Conservation (phyloP, 2,113 vertebrate genomes). For the Pseudorhombus dupliciocellatus region DNA sequence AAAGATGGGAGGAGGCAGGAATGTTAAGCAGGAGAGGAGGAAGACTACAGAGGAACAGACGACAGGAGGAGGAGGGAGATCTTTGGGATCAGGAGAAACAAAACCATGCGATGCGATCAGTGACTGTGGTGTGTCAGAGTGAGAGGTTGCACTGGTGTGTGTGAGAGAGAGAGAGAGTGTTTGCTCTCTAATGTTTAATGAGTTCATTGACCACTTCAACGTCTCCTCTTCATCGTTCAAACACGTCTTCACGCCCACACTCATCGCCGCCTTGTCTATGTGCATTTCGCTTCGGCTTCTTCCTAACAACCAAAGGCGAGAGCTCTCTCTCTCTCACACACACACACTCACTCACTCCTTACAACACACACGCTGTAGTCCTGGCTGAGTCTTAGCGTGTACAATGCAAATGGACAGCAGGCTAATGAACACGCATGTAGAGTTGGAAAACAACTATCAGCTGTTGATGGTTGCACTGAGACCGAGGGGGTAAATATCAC, state of each 20-base stretch:
- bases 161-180: background rate
- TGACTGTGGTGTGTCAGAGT: constrained; percentile 13
- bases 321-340: constrained; percentile 36
- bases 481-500: background rate
- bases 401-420: constrained; percentile 59
- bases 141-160: constrained; percentile 1
- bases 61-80: background rate
- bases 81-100: too few species aligned
- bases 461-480: constrained; percentile 2
- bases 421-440: constrained; percentile 73
- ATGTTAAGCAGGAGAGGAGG: background rate
- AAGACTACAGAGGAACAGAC: background rate
- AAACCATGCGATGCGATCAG: too few species aligned
- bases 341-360: constrained; percentile 7
- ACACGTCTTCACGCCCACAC: constrained; percentile 7
- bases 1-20: background rate
- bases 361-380: constrained; percentile 16
- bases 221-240: constrained; percentile 10
- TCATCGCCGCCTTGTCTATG: background rate
- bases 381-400: constrained; percentile 46
- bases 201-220: constrained; percentile 27
- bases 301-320: constrained; percentile 15
- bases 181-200: constrained; percentile 2
- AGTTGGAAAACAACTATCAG: background rate
- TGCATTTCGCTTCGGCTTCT: background rate